Evolutionary conservation across 2,113 vertebrate genomes (phyloP).

Genomic region (Trematocara zebra): DNA sequence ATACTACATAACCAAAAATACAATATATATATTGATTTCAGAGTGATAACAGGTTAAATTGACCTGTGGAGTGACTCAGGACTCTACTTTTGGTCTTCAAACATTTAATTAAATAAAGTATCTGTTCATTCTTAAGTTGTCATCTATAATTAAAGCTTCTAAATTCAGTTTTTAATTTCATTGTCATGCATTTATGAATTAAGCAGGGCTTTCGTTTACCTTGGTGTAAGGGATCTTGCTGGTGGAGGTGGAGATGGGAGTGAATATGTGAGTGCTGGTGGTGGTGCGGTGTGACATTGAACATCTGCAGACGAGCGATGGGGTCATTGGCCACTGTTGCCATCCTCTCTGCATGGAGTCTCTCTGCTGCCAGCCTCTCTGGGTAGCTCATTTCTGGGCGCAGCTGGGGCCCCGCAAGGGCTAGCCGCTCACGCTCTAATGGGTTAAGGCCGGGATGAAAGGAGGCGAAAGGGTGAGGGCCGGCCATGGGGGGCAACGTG

Average conservation of each 20-base stretch:
- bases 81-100: not conserved
- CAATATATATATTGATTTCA: not conserved
- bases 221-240: slow-evolving; percentile 98
- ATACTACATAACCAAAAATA: not conserved
- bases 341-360: slow-evolving; percentile 94
- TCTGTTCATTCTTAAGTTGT: not conserved
- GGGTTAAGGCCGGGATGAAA: slow-evolving; percentile 95
- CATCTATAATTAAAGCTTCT: not conserved
- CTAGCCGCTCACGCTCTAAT: slow-evolving; percentile 91
- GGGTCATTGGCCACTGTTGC: slow-evolving; percentile 93
- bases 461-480: slow-evolving; percentile 90
- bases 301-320: slow-evolving; percentile 96
- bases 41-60: not conserved
- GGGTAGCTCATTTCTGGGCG: slow-evolving; percentile 97
- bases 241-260: slow-evolving; percentile 97
- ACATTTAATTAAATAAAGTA: not conserved
- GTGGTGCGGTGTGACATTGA: slow-evolving; percentile 97
- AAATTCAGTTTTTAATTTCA: not conserved
- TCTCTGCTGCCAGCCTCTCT: slow-evolving; percentile 90
- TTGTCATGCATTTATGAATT: not conserved
- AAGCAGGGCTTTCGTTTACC: slow-evolving; percentile 75
- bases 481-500: slow-evolving; percentile 84
- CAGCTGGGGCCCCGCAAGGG: slow-evolving; percentile 87
- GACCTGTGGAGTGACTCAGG: not conserved
- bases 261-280: slow-evolving; percentile 99